Evolutionary conservation across 2,797 vertebrate species (phyloP).

Genomic region (Vespertilio murinus): DNA sequence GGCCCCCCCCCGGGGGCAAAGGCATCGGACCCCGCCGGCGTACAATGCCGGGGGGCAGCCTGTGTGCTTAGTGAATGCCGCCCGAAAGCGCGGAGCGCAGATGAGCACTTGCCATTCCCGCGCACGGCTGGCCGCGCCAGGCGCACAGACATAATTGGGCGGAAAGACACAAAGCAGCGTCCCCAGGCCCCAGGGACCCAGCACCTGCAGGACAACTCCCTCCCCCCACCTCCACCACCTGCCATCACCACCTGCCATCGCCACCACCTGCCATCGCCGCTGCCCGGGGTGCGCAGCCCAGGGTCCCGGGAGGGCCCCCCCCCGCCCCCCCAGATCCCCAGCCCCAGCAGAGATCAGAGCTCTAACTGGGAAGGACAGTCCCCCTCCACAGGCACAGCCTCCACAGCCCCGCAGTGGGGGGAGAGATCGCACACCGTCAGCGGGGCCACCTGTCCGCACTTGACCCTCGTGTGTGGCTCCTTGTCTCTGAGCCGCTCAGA

Average conservation of each 20-base stretch:
- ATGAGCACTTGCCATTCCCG: fast-evolving
- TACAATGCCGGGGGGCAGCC: fast-evolving
- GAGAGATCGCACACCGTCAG: too few relatives aligned
- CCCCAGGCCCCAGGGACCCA: fast-evolving
- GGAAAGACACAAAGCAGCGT: neutral
- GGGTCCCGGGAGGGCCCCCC: neutral
- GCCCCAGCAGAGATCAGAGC: neutral
- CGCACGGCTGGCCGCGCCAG: neutral
- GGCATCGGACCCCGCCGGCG: fast-evolving
- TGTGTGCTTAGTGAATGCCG: fast-evolving
- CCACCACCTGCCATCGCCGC: too few relatives aligned
- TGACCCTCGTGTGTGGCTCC: too few relatives aligned
- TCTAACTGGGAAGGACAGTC: neutral
- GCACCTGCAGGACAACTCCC: fast-evolving
- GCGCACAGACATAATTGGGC: neutral
- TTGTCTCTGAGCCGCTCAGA: neutral
- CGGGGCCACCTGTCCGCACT: neutral
- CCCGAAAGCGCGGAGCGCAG: too few relatives aligned
- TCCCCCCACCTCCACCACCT: too few relatives aligned
- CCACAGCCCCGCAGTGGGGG: neutral
- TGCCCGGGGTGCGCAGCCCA: neutral
- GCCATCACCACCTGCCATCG: too few relatives aligned
- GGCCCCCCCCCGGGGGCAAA: too few relatives aligned
- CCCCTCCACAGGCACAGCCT: neutral
- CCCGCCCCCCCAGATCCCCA: too few relatives aligned